Percentiles rank a stretch among this genome's conserved stretches.
These are phyloP conservation scores for Hofmannophila pseudospretella DNA, from an alignment of 2,888 invertebrate genomes.

Conservation along the genomic window DNA sequence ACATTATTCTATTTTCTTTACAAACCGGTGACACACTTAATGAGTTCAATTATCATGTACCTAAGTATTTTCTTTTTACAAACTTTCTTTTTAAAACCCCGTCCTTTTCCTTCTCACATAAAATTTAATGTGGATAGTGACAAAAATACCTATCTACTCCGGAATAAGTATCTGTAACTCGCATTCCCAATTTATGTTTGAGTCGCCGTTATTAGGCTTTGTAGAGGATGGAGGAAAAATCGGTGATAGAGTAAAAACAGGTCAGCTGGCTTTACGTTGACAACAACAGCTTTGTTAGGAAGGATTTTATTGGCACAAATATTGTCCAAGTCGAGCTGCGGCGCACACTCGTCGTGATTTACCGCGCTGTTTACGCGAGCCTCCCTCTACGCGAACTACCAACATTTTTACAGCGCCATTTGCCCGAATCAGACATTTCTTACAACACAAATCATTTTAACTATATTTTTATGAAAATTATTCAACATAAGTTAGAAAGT, in stretches of 20 bases:
- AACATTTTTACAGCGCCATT: conserved; percentile 62
- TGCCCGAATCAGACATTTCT: conserved; percentile 55
- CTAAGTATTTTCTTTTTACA: neutral
- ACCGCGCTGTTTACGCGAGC: conserved; percentile 70
- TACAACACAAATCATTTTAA: conserved; percentile 57
- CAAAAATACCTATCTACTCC: neutral
- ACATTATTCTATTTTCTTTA: too few species aligned
- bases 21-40: too few species aligned
- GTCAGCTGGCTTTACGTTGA: conserved; percentile 65
- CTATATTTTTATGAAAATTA: conserved; percentile 50
- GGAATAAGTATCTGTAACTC: neutral
- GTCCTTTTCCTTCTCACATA: neutral
- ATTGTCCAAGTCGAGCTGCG: conserved; percentile 68
- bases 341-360: conserved; percentile 67
- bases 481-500: conserved; percentile 22
- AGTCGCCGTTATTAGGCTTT: conserved; percentile 20
- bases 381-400: conserved; percentile 54
- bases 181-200: neutral
- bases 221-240: conserved; percentile 43
- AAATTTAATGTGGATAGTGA: neutral
- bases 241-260: conserved; percentile 61
- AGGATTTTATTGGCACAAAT: conserved; percentile 74
- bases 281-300: conserved; percentile 73
- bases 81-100: too few species aligned
- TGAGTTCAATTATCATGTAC: too few species aligned